phyloP scores from a whole-genome alignment of 2,888 invertebrate genomes.

The Tanytarsus gracilentus region DNA sequence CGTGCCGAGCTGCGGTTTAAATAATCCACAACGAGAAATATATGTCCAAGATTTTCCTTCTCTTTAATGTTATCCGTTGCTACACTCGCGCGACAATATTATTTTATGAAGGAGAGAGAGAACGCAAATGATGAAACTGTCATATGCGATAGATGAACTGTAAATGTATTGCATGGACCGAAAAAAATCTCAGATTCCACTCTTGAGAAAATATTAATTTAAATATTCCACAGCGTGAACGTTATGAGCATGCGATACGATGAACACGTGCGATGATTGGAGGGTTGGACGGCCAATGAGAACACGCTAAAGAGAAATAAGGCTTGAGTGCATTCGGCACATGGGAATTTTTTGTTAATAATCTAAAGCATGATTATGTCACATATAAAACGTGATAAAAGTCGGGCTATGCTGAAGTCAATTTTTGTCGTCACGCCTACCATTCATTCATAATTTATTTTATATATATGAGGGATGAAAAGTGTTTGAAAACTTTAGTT shows the following conservation, averaged over 20 bases:
- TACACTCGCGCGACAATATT: background rate
- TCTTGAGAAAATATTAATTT: constrained; percentile 7
- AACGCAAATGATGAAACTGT: constrained; percentile 4
- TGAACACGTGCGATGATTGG: too few species aligned
- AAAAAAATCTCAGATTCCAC: constrained; percentile 6
- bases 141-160: constrained; percentile 3
- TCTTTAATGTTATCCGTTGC: constrained; percentile 10
- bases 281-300: too few species aligned
- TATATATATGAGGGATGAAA: too few species aligned
- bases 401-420: too few species aligned
- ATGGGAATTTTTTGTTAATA: too few species aligned
- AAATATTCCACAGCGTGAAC: background rate
- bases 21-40: background rate
- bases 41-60: background rate
- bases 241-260: background rate
- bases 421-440: too few species aligned
- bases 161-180: constrained; percentile 25
- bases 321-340: too few species aligned
- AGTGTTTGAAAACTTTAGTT: too few species aligned
- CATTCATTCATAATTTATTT: too few species aligned
- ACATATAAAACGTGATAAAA: too few species aligned
- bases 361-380: too few species aligned
- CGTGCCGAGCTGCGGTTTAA: background rate
- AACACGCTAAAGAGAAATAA: too few species aligned
- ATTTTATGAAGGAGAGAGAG: background rate